Evolutionary conservation across 2,797 vertebrate species (phyloP).

Genomic region (Nyctalus aviator): DNA sequence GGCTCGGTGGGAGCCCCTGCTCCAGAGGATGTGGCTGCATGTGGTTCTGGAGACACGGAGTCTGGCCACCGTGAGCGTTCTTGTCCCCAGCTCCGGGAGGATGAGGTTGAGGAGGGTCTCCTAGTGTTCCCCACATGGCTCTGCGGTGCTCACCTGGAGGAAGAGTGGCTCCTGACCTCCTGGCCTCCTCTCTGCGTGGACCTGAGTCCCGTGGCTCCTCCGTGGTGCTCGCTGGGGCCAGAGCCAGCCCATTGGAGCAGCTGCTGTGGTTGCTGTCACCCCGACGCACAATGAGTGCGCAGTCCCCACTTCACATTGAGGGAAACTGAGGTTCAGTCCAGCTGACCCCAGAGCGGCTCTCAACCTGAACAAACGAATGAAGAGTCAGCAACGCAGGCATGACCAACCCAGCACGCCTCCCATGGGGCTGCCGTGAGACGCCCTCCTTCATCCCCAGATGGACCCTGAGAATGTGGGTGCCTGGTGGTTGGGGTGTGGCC

Average conservation of each 20-base stretch:
- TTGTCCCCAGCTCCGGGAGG: background rate
- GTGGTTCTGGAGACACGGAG: fast-evolving
- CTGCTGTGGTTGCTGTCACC: background rate
- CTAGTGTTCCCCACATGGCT: background rate
- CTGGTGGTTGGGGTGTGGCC: background rate
- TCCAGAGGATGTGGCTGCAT: too few species aligned
- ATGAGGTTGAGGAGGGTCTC: background rate
- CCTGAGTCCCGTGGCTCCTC: background rate
- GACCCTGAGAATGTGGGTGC: conserved; percentile 6
- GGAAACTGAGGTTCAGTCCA: background rate
- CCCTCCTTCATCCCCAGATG: background rate
- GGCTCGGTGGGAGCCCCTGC: too few species aligned
- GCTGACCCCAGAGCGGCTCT: background rate
- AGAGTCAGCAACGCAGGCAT: background rate
- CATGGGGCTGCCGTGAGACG: background rate
- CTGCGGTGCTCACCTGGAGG: background rate
- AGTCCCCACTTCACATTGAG: background rate
- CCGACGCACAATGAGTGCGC: fast-evolving
- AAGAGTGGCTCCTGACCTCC: background rate
- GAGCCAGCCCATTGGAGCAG: background rate
- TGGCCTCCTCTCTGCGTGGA: background rate
- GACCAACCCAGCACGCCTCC: background rate
- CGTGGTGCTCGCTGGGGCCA: background rate
- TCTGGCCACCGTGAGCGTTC: background rate
- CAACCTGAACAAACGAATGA: background rate